Evolutionary conservation across 2,113 vertebrate species (phyloP), one percentile per base, ranked within the genome.

Genomic region (Corydoras maculifer): DNA sequence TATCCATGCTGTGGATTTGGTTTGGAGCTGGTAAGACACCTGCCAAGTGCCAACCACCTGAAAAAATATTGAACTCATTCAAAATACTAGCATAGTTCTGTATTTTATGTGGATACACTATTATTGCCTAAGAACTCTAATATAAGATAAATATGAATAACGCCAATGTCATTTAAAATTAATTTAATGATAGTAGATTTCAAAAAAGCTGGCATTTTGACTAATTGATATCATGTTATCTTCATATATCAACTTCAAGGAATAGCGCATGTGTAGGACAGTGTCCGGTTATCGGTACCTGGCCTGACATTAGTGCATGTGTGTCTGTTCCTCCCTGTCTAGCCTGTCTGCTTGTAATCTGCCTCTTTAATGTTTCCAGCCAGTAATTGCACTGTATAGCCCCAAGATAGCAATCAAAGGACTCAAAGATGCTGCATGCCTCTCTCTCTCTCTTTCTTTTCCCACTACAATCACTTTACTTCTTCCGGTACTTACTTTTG

Each of bases 381-480:
- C 89, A 88, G 90, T 91, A 93, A 94, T 93, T 93, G 90, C 84
- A 88, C 86, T 83, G 82, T 73, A 78, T 84, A 87, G 89, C 88
- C 88, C 85, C 84, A 81, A 93, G 91, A 91, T 90, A 92, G 87
- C 88, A 94, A 93, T 93, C 92, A 93, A 89, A 92, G 83, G 83
- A 86, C 86, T 84, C 85, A 86, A 86, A 84, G 86, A 88, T 84
- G 82, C 78, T 81, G 84, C 82, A 86, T 86, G 83, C 80, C 73
- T 76, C 72, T 58, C 77, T 79, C 77, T 51, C 74, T 79, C 74
- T 80, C 75, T 77, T n/a, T 72, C 63, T 76, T 13, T 78, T 75
- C 62, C 61, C 48, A 75, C 13, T 60, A 59, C 68, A 59, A 60
- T 73, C 70, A 53, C 54, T 71, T 64, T 73, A 76, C 70, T 68